Conservation (phyloP, 2,888 invertebrate species). For the Nesidiocoris tenuis region DNA sequence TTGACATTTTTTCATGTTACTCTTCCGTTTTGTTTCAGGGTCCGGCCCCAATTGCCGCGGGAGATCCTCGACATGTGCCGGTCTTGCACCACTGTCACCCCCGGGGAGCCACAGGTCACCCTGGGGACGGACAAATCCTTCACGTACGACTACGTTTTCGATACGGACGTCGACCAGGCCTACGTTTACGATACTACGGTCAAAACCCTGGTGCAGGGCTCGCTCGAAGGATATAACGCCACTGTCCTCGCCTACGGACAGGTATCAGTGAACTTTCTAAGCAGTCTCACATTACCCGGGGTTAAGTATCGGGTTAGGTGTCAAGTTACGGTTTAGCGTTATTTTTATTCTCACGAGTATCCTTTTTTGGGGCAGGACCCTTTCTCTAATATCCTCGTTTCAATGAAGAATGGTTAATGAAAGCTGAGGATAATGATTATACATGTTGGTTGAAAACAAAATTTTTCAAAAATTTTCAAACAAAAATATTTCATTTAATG, state of each 20-base stretch:
- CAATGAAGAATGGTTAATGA: too few species aligned
- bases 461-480: too few species aligned
- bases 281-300: too few species aligned
- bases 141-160: slow-evolving; percentile 95
- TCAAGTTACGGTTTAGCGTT: too few species aligned
- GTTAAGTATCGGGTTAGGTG: too few species aligned
- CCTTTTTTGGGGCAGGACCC: not conserved
- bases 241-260: slow-evolving; percentile 97
- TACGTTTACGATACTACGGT: slow-evolving; percentile 82
- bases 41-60: slow-evolving; percentile 89
- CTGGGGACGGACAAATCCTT: slow-evolving; percentile 92
- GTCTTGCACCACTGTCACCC: slow-evolving; percentile 84
- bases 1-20: too few species aligned
- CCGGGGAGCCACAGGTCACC: slow-evolving; percentile 87
- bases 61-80: slow-evolving; percentile 95
- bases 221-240: slow-evolving; percentile 95
- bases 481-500: too few species aligned
- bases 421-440: too few species aligned
- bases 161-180: slow-evolving; percentile 72
- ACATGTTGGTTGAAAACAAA: too few species aligned
- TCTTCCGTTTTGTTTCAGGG: too few species aligned
- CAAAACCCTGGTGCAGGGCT: slow-evolving; percentile 81
- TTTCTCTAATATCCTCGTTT: not conserved
- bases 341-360: slow-evolving; percentile 1
- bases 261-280: slow-evolving; percentile 56